phyloP scores from a whole-genome alignment of 92 coral and sea anemone species.

The Virgularia gustaviana region DNA sequence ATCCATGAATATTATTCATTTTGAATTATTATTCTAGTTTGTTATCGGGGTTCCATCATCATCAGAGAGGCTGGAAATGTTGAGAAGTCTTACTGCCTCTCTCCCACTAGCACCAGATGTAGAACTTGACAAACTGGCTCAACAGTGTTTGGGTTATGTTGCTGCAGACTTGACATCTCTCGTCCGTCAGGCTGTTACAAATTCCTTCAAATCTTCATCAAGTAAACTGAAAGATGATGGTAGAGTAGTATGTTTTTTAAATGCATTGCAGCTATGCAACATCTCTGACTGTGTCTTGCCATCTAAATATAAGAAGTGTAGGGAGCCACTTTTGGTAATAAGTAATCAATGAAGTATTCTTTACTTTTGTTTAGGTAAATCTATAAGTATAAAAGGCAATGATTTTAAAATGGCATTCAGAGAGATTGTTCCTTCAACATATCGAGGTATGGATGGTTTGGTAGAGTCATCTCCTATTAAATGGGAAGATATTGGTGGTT shows the following conservation, averaged over 20 bases:
- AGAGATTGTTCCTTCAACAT: slow-evolving; percentile 85
- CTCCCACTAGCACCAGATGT: slow-evolving; percentile 62
- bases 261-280: not conserved
- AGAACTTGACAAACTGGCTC: slow-evolving; percentile 70
- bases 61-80: slow-evolving; percentile 68
- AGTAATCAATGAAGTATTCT: not conserved
- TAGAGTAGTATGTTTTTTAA: not conserved
- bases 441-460: slow-evolving; percentile 88
- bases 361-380: not conserved
- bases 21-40: slow-evolving; percentile 50
- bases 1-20: too few species aligned
- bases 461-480: slow-evolving; percentile 60
- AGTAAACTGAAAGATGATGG: not conserved
- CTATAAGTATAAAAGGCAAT: slow-evolving; percentile 45
- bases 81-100: slow-evolving; percentile 61
- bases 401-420: slow-evolving; percentile 86
- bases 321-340: not conserved
- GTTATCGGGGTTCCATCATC: slow-evolving; percentile 88
- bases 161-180: slow-evolving; percentile 87
- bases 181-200: slow-evolving; percentile 74
- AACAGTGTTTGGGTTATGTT: slow-evolving; percentile 80
- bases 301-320: too few species aligned
- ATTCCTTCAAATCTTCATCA: slow-evolving; percentile 69
- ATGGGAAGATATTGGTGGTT: slow-evolving; percentile 93
- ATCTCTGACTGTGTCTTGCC: not conserved